Evolutionary conservation across 2,888 invertebrate genomes (phyloP), one percentile per base, ranked within the genome.

Genomic region (Cremastinae sp.): DNA sequence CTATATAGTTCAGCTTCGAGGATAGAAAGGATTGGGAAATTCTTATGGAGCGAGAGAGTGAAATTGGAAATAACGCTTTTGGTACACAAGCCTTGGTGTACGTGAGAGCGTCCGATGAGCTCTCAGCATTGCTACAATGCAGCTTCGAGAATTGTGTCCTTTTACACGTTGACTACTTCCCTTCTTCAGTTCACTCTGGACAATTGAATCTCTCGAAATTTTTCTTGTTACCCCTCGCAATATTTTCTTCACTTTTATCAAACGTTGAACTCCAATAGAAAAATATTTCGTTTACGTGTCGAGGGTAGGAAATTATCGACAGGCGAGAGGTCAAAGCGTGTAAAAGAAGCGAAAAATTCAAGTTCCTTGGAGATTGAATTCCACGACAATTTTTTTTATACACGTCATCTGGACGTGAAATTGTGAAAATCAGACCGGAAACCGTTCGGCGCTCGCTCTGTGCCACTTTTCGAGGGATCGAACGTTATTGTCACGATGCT

Each of bases 161-260:
- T 18, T 18, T 37, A 12, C 35, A 18, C 45, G 22, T 28, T 66
- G 7, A 22, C 16, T 12, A 37, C 41, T 28, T 14, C 16, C 28
- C 51, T 18, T 45, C 53, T 51, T 28, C n/a, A 16, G 9, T 20
- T 12, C 18, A 9, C n/a, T 8, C 9, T 9, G 28, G 45, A 37
- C 45, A 66, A 66, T 66, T 18, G 12, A 66, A 66, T 56, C 35
- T 41, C 28, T 37, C 37, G 9, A 37, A 18, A 66, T 45, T n/a
- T 12, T 39, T 56, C 16, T 18, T 14, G 16, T 16, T 35, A 7
- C 35, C 20, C 0, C 20, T n/a, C 16, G 35, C 12, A 9, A 39
- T 39, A 56, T 12, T n/a, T 14, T 39, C 10, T 10, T 20, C 14
- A 28, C 18, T 43, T 14, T 14, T 12, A 7, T 7, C 12, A 4